These are phyloP conservation scores for Coregonus sp. DNA, from an alignment of 2,797 vertebrate species.

Conservation along the genomic window DNA sequence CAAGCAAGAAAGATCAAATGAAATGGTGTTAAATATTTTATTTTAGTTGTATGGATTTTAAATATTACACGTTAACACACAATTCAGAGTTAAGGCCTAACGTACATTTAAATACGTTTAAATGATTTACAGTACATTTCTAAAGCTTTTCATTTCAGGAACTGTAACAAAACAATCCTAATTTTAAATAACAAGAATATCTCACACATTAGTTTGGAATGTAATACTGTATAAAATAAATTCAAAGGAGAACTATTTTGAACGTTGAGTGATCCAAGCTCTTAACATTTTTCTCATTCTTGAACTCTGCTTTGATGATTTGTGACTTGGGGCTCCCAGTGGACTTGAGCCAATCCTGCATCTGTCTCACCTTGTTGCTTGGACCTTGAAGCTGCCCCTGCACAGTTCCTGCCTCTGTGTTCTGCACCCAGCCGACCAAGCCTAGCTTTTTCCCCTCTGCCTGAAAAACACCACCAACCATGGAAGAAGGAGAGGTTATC, in stretches of 20 bases:
- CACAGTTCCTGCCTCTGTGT: constrained; percentile 85
- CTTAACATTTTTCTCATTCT: constrained; percentile 80
- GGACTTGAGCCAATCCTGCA: constrained; percentile 88
- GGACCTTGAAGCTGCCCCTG: constrained; percentile 88
- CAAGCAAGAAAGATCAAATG: constrained; percentile 45
- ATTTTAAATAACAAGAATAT: constrained; percentile 58
- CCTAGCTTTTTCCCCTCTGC: constrained; percentile 85
- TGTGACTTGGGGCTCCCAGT: constrained; percentile 88
- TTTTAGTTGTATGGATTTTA: constrained; percentile 13
- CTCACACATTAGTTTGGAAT: constrained; percentile 20
- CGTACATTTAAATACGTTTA: neutral
- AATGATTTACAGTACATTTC: neutral
- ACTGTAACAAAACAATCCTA: constrained; percentile 12
- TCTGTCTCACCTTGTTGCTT: constrained; percentile 74
- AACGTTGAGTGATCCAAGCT: constrained; percentile 82
- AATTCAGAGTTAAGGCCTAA: neutral
- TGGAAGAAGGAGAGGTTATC: neutral
- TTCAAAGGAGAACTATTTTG: constrained; percentile 67
- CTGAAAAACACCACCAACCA: constrained; percentile 64
- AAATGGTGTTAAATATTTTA: constrained; percentile 8
- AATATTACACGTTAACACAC: neutral
- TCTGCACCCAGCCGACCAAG: constrained; percentile 93
- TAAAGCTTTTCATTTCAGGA: constrained; percentile 17
- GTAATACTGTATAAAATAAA: neutral
- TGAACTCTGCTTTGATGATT: constrained; percentile 85